These are phyloP conservation scores for Excalfactoria chinensis DNA, from an alignment of 2,113 vertebrate species.

Conservation along the genomic window DNA sequence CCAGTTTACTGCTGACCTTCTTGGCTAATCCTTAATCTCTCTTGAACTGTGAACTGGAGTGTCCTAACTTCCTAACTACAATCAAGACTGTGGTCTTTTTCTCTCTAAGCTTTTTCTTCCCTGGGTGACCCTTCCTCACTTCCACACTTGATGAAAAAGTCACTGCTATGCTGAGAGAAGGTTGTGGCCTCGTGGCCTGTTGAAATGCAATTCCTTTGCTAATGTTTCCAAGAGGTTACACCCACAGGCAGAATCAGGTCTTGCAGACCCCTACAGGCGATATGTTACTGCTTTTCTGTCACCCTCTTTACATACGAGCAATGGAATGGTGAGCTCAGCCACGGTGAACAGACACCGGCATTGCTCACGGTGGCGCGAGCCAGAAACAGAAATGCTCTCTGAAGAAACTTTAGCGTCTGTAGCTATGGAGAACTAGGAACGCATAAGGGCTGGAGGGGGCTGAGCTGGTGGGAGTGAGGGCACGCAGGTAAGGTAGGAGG, in stretches of 20 bases:
- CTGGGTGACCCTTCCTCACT: not conserved
- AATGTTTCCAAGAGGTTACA: not conserved
- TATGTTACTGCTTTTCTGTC: not conserved
- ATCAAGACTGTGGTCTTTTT: not conserved
- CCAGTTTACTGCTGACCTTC: fast-evolving
- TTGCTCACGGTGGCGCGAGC: not conserved
- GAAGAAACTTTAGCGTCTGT: not conserved
- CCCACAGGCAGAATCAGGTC: not conserved
- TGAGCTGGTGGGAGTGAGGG: not conserved
- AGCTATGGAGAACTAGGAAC: not conserved
- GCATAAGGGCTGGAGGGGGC: not conserved
- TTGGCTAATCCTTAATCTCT: not conserved
- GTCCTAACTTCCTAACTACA: not conserved
- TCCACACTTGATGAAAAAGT: not conserved
- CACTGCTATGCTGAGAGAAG: not conserved
- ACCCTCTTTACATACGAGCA: not conserved
- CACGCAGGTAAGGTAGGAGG: not conserved
- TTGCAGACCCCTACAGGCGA: not conserved
- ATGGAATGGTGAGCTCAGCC: not conserved
- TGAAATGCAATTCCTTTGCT: not conserved
- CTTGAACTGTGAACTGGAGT: not conserved
- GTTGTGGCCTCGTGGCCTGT: not conserved
- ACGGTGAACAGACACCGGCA: not conserved
- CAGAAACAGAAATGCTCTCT: not conserved
- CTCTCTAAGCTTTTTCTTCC: not conserved